Conservation (phyloP, 2,888 invertebrate genomes). For the Caenorhabditis sp. region DNA sequence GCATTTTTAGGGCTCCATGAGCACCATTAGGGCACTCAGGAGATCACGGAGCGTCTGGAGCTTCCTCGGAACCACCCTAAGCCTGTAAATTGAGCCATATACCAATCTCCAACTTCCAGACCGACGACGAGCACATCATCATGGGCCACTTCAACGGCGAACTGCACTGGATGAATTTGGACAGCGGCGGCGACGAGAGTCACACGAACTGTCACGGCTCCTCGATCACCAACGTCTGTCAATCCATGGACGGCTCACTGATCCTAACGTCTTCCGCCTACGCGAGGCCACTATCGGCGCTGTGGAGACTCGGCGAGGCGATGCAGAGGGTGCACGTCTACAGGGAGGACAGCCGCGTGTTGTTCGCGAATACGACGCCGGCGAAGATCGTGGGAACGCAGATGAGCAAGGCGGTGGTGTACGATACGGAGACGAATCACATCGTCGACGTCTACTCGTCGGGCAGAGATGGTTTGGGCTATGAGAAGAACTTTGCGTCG, state of each 20-base stretch:
- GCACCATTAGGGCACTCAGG: no score
- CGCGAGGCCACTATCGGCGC: conserved; percentile 90
- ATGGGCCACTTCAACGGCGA: conserved; percentile 95
- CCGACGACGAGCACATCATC: conserved; percentile 88
- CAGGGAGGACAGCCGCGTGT: conserved; percentile 87
- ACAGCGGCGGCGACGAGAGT: conserved; percentile 90
- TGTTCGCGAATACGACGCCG: conserved; percentile 88
- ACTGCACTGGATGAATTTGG: conserved; percentile 91
- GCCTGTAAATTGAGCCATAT: no score
- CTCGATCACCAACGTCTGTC: conserved; percentile 88
- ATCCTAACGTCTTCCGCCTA: conserved; percentile 92
- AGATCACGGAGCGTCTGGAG: no score
- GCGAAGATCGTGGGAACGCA: conserved; percentile 94
- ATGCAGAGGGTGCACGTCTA: conserved; percentile 86
- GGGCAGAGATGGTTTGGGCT: conserved; percentile 22
- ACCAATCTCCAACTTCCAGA: conserved; percentile 82
- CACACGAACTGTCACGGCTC: conserved; percentile 91
- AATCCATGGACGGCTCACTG: conserved; percentile 88
- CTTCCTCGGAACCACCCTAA: no score
- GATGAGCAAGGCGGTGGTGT: conserved; percentile 91
- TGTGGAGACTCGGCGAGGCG: conserved; percentile 86
- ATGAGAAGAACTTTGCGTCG: conserved; percentile 60
- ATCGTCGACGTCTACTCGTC: conserved; percentile 88
- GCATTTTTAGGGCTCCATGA: no score
- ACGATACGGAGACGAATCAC: conserved; percentile 91